Evolutionary conservation across 64 coral and sea anemone species (phyloP), one percentile per base, ranked within the genome.

Genomic region (Anthopleura sola): DNA sequence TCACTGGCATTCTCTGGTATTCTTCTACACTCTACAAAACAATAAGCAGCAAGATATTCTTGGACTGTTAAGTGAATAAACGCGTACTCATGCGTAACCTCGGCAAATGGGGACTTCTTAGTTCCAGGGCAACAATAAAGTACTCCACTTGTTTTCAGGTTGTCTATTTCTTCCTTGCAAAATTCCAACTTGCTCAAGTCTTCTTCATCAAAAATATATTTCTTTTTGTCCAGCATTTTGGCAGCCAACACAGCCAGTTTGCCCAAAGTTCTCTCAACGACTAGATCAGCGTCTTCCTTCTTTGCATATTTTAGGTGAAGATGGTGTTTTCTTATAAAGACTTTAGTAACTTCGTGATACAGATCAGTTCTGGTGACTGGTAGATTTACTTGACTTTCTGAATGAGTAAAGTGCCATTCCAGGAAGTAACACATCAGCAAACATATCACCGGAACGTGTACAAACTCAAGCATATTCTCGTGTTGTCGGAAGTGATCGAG

Each of bases 11-110:
- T 76, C 13, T 20, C 6, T 50, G 68, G 48, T 6, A 86, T 37
- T 16, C 37, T 5, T 55, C 31, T 77, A 36, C 23, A 28, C 28
- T 57, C 37, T 7, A 86, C 85, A 86, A 86, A 77, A 20, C 39
- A 77, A 36, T 34, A 50, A 23, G 85, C 85, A 3, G 68, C 85
- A 21, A 86, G 55, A 37, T 86, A 77, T 44, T 86, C 85, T 26
- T 86, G 85, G 16, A 76, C 16, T 53, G 85, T 86, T 34, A 55
- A 24, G 85, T 86, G 85, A 77, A 40, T 78, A 78, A 86, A 86
- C 3, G 44, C 26, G 7, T 76, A 86, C 21, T 86, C 32, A 15
- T 36, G 71, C 24, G 29, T 36, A n/a, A 51, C 49, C 48, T 76
- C 24, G 37, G 69, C 34, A 75, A 86, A 86, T 3, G 44, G 58